Evolutionary conservation across 2,113 vertebrate genomes (phyloP), one percentile per base, ranked within the genome.

Genomic region (Equus quagga): DNA sequence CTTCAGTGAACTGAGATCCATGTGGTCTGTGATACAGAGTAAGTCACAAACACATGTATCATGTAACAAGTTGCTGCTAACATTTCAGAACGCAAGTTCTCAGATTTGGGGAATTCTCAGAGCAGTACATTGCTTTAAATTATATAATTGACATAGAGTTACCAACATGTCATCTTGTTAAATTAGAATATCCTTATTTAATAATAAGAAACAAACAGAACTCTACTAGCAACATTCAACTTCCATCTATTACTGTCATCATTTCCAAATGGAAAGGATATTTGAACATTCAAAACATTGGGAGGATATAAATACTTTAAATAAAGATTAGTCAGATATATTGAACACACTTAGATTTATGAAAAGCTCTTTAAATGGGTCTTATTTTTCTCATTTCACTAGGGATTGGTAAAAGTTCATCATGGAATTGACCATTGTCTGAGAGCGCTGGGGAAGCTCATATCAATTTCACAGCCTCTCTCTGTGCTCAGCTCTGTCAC

Each of bases 11-110:
- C 49, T 6, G 23, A 54, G 54, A 36, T 46, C 28, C 19, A 3
- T 26, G 44, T 21, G 31, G 19, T 41, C 60, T 70, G 56, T 56
- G 62, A 64, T 28, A 8, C 13, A 3, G 21, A 33, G 24, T 5
- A 2, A 51, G 28, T 8, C 14, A 5, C 36, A 58, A 41, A 7
- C 12, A 0, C 14, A 19, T 1, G 0, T 11, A 14, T 14, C 73
- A 18, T 13, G 49, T 49, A 12, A 70, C 19, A 24, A 49, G 15
- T 13, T 19, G 36, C 13, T n/a, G 24, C 56, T 60, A 14, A 14
- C 5, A 41, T 26, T 51, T 97, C 49, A 36, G 54, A 44, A 15
- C 17, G 33, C 36, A 92, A 4, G 13, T 60, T 18, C 41, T 56
- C 49, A 70, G 51, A 46, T 44, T 72, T 51, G 88, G 69, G 9